Base-by-base conservation (phyloP, 2,888 invertebrate species). In the Amphimallon solstitiale region DNA sequence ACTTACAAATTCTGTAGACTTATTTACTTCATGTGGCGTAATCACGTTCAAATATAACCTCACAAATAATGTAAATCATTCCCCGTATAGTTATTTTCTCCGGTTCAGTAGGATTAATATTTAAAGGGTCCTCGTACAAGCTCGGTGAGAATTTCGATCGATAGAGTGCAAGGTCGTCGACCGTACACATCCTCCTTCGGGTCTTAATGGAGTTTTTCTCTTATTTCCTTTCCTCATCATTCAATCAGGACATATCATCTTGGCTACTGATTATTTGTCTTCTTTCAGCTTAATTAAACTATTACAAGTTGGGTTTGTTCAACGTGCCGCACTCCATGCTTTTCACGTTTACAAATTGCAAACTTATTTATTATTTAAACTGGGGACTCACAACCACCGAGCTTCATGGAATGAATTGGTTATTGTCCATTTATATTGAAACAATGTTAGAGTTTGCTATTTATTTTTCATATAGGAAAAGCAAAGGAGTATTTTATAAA, bases 81-180 rank as follows among this genome's bases (percentile, higher is more conserved):
- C 23, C 10, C 40, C 15, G 38, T 54, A n/a, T n/a, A 54, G 38
- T 54, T 38, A 54, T 38, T 38, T 56, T 56, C 56, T 29, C 12
- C 21, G 40, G 23, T 23, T 40, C 29, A 14, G 38, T 6, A 54
- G 40, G 40, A 10, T 43, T 40, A 56, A 40, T 40, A 56, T 40
- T 56, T 40, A 56, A 21, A 23, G 3, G 3, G 17, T 15, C 62
- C 46, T 49, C 38, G 49, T 54, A 40, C n/a, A 40, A 9, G 40
- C 21, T 23, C 23, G 40, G 56, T 40, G 46, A 35, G 52, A 63
- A 63, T 29, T 65, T 65, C 67, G 71, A 71, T 71, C 71, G 70
- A 71, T 71, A 68, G 60, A 63, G 61, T 65, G 68, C 65, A 64
- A 70, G 71, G 71, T 71, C 71, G 71, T 67, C 71, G 71, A 71